phyloP scores from a whole-genome alignment of 2,113 vertebrate genomes.

The Theristicus caerulescens region DNA sequence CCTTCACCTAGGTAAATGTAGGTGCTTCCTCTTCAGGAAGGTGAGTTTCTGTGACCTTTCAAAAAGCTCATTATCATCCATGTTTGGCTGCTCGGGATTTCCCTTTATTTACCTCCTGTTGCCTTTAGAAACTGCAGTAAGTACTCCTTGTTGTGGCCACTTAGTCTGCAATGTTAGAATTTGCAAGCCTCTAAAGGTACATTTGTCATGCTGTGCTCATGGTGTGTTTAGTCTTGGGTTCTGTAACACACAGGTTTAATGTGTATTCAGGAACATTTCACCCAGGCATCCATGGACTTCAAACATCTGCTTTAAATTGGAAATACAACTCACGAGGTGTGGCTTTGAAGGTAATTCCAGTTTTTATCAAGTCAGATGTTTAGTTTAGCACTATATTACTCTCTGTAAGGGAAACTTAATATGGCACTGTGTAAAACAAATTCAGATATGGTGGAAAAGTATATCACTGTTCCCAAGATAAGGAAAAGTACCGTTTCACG shows the following conservation, averaged over 20 bases:
- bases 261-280: not conserved
- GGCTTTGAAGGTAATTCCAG: not conserved
- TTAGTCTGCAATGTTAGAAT: not conserved
- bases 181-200: not conserved
- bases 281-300: not conserved
- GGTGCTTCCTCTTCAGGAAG: not conserved
- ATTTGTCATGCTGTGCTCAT: not conserved
- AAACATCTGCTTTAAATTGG: not conserved
- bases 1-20: not conserved
- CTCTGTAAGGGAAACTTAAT: not conserved
- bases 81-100: not conserved
- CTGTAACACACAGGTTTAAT: not conserved
- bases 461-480: slow-evolving; percentile 5
- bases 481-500: not conserved
- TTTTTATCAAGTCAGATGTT: slow-evolving; percentile 41
- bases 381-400: slow-evolving; percentile 8
- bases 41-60: not conserved
- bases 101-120: not conserved
- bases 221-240: not conserved
- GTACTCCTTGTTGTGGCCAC: not conserved
- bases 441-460: slow-evolving; percentile 17
- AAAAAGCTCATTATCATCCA: rapidly evolving
- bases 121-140: not conserved
- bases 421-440: slow-evolving; percentile 4
- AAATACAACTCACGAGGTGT: not conserved